Evolutionary conservation across 2,113 vertebrate species (phyloP).

Genomic region (Oryzias woworae): DNA sequence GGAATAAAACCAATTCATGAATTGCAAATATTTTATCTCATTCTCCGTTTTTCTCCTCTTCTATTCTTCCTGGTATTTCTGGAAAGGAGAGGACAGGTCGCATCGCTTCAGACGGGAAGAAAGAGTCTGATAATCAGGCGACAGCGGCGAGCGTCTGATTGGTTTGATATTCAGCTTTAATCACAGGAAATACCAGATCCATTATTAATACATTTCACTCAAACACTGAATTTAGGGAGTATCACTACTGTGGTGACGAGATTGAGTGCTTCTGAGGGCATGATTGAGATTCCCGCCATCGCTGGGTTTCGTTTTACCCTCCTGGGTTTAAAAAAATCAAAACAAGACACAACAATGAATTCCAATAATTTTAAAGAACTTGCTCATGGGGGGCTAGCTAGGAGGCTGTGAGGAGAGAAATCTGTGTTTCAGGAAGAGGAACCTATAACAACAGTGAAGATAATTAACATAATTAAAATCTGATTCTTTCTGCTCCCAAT

Average conservation of each 20-base stretch:
- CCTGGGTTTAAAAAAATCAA: no score
- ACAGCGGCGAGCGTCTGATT: conserved; percentile 47
- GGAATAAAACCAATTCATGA: conserved; percentile 53
- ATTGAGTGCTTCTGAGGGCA: no score
- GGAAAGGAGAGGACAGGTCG: conserved; percentile 39
- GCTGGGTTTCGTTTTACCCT: no score
- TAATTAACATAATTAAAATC: no score
- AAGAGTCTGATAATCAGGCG: conserved; percentile 45
- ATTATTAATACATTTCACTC: conserved; percentile 59
- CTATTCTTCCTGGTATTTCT: conserved; percentile 34
- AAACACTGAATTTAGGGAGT: conserved; percentile 52
- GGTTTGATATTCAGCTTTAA: conserved; percentile 65
- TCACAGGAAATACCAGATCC: conserved; percentile 50
- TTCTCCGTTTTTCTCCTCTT: conserved; percentile 10
- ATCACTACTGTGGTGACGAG: conserved; percentile 7
- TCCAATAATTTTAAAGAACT: no score
- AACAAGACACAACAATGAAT: no score
- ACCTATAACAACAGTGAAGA: no score
- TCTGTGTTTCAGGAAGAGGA: no score
- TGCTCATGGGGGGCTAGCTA: no score
- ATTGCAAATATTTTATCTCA: conserved; percentile 38
- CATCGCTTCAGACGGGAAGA: conserved; percentile 7
- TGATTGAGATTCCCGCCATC: no score
- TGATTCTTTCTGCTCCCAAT: no score
- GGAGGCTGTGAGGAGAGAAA: no score